phyloP scores from a whole-genome alignment of 2,797 vertebrate genomes.

The Harpagifer antarcticus region DNA sequence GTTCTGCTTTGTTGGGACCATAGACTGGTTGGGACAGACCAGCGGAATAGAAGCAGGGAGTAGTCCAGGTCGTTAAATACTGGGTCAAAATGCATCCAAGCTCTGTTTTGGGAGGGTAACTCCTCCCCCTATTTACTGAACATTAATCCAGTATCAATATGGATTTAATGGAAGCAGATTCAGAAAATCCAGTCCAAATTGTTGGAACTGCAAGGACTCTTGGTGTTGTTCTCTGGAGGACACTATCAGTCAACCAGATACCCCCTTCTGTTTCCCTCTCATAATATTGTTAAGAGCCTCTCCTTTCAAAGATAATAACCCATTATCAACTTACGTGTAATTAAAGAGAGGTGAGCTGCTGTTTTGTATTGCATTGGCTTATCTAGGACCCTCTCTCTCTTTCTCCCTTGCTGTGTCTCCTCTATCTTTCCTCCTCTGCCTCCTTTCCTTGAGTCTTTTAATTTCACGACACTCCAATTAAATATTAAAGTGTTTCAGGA shows the following conservation, averaged over 20 bases:
- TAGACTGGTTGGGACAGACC: background rate
- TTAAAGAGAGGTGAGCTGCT: conserved; percentile 64
- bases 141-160: conserved; percentile 20
- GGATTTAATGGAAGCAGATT: conserved; percentile 29
- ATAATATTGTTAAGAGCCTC: conserved; percentile 51
- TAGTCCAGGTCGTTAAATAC: conserved; percentile 38
- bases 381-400: conserved; percentile 5
- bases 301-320: conserved; percentile 56
- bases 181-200: conserved; percentile 14
- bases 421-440: conserved; percentile 22
- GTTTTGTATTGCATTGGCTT: conserved; percentile 44
- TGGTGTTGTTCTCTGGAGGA: conserved; percentile 40
- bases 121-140: conserved; percentile 10
- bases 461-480: conserved; percentile 79
- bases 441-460: conserved; percentile 74
- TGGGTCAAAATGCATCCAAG: conserved; percentile 30
- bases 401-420: background rate
- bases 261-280: conserved; percentile 16
- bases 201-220: conserved; percentile 2
- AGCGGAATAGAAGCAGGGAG: conserved; percentile 38
- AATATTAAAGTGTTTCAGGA: conserved; percentile 81
- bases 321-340: conserved; percentile 71
- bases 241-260: conserved; percentile 30
- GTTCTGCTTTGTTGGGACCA: conserved; percentile 66
- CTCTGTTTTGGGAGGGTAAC: conserved; percentile 7